Percentiles rank a stretch among this genome's conserved stretches.
Evolutionary conservation across 2,797 vertebrate species (phyloP).

Genomic region (Mycteria americana): DNA sequence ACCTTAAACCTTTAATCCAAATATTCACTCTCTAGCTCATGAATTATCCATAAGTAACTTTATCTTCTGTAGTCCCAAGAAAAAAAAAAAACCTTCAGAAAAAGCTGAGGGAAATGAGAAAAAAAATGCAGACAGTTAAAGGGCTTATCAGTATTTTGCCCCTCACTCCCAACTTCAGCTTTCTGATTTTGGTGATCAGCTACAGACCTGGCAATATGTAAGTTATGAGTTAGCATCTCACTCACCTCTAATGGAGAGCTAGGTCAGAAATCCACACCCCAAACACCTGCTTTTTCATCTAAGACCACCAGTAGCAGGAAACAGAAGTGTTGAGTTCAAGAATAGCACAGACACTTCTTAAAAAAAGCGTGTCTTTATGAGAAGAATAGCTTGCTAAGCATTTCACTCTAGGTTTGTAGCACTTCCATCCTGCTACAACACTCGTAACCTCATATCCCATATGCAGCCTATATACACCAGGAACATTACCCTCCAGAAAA

Average conservation of each 20-base stretch:
- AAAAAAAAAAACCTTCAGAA: not conserved
- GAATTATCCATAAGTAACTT: slow-evolving; percentile 16
- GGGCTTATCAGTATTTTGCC: not conserved
- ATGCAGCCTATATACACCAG: not conserved
- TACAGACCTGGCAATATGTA: rapidly evolving
- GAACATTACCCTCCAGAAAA: not conserved
- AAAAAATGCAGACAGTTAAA: not conserved
- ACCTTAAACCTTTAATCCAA: slow-evolving; percentile 31
- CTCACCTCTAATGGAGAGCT: not conserved
- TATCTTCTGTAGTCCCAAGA: not conserved
- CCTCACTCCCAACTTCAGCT: not conserved
- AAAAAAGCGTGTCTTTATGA: rapidly evolving
- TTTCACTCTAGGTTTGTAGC: rapidly evolving
- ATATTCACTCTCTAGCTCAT: not conserved
- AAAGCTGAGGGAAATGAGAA: not conserved
- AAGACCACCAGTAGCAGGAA: not conserved
- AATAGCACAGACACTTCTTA: not conserved
- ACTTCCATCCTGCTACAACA: not conserved
- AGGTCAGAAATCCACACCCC: not conserved
- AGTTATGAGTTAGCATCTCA: not conserved
- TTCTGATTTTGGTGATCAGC: not conserved
- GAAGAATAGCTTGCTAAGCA: not conserved
- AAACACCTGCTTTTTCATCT: not conserved
- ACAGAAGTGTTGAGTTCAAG: rapidly evolving
- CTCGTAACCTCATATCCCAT: rapidly evolving